phyloP scores from a whole-genome alignment of 2,113 vertebrate genomes.

The Struthio camelus region DNA sequence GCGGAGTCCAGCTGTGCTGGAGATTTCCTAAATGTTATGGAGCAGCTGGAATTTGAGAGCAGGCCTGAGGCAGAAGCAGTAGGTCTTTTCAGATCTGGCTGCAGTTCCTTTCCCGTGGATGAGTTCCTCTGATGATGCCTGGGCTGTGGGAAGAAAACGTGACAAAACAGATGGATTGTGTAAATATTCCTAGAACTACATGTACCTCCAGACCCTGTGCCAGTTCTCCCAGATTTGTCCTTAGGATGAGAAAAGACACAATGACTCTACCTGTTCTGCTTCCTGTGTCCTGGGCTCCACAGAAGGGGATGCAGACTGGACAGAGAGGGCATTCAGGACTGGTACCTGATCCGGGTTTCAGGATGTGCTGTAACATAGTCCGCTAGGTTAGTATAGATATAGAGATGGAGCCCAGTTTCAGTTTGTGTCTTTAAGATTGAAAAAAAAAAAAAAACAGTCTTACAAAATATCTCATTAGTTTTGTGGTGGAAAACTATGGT shows the following conservation, averaged over 20 bases:
- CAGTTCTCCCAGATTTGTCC: not conserved
- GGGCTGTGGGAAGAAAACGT: not conserved
- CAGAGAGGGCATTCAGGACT: not conserved
- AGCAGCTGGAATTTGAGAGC: not conserved
- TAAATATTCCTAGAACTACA: not conserved
- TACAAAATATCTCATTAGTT: not conserved
- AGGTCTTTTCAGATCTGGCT: not conserved
- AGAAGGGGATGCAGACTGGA: not conserved
- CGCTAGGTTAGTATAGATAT: not conserved
- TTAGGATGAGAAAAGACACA: not conserved
- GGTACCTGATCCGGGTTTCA: not conserved
- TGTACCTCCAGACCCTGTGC: not conserved
- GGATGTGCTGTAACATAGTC: not conserved
- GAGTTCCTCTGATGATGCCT: not conserved
- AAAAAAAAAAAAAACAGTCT: not conserved
- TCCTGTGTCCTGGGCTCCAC: not conserved
- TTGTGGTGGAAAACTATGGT: not conserved
- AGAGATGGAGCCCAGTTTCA: not conserved
- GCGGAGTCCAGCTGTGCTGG: not conserved
- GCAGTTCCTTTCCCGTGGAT: not conserved
- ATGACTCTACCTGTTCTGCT: fast-evolving
- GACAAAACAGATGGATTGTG: not conserved
- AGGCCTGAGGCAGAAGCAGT: not conserved
- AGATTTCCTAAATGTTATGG: not conserved
- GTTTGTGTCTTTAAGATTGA: not conserved